These are phyloP conservation scores for Ricordea florida DNA, from an alignment of 92 coral and sea anemone genomes.

Conservation along the genomic window DNA sequence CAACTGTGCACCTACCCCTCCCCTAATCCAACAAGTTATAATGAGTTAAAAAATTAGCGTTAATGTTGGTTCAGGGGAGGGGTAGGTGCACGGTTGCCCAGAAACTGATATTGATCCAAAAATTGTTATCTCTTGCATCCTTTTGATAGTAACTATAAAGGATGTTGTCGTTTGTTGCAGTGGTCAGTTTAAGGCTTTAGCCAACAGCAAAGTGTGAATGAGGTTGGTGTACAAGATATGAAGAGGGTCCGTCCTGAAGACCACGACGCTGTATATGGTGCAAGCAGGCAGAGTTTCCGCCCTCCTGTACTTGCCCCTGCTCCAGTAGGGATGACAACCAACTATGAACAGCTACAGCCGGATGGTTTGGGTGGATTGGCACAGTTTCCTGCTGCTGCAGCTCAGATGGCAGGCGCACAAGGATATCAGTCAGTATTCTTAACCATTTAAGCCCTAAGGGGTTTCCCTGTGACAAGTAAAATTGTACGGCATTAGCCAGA, in stretches of 20 bases:
- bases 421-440: slow-evolving; percentile 86
- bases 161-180: background rate
- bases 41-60: too few species aligned
- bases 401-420: slow-evolving; percentile 69
- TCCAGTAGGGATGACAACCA: slow-evolving; percentile 81
- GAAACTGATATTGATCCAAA: too few species aligned
- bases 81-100: too few species aligned
- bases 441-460: background rate
- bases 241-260: slow-evolving; percentile 99
- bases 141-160: too few species aligned
- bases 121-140: too few species aligned
- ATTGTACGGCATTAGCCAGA: too few species aligned
- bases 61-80: too few species aligned
- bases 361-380: slow-evolving; percentile 74
- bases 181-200: slow-evolving; percentile 6
- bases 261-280: slow-evolving; percentile 85
- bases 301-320: slow-evolving; percentile 98
- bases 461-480: too few species aligned
- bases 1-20: too few species aligned
- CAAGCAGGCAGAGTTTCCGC: slow-evolving; percentile 79
- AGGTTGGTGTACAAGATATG: slow-evolving; percentile 76
- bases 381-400: slow-evolving; percentile 80
- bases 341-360: slow-evolving; percentile 79
- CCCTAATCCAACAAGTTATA: too few species aligned
- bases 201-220: slow-evolving; percentile 26